Evolutionary conservation across 2,888 invertebrate genomes (phyloP).

Genomic region (Neoitamus cyanurus): DNA sequence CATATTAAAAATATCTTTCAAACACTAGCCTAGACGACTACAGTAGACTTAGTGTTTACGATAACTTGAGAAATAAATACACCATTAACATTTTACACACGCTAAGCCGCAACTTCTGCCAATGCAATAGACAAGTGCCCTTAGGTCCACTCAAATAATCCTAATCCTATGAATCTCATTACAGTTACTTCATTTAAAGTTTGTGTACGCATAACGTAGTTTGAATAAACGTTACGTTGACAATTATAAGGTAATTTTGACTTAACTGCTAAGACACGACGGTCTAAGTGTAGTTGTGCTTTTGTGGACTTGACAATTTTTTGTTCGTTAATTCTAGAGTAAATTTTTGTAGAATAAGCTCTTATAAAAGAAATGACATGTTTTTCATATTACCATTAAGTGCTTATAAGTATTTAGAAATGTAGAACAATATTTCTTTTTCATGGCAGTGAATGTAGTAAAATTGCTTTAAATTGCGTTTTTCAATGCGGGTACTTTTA

Average conservation of each 20-base stretch:
- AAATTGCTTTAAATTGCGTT: background rate
- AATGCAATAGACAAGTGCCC: background rate
- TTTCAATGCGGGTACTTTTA: too few species aligned
- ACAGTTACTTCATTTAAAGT: background rate
- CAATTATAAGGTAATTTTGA: background rate
- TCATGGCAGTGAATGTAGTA: background rate
- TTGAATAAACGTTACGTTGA: background rate
- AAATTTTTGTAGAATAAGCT: background rate
- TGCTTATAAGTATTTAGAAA: background rate
- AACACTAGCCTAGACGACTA: background rate
- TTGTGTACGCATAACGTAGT: background rate
- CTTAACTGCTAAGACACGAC: background rate
- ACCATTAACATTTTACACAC: conserved; percentile 22
- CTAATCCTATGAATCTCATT: background rate
- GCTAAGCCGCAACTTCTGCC: background rate
- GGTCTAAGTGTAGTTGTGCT: background rate
- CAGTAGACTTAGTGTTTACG: background rate
- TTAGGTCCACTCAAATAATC: background rate
- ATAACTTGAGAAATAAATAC: conserved; percentile 15
- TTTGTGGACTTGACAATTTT: background rate
- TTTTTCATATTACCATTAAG: too few species aligned
- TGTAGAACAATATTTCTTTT: background rate
- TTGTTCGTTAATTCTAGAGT: background rate
- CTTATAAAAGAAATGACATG: too few species aligned
- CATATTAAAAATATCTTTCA: background rate